Evolutionary conservation across 1,140 invertebrate species (phyloP).

Genomic region (Pseudomyrmex sp.): DNA sequence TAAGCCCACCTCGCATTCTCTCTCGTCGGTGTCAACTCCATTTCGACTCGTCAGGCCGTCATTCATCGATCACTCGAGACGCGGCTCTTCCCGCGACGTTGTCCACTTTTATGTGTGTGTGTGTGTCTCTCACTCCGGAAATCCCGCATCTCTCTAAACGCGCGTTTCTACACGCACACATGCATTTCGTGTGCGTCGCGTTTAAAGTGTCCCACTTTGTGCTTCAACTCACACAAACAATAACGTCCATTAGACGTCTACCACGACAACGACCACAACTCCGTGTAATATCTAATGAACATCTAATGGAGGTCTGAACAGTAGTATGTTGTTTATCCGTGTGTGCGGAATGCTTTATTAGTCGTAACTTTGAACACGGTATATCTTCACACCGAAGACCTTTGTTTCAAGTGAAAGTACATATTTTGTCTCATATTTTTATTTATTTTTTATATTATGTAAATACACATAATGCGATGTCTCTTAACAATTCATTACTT

Average conservation of each 20-base stretch:
- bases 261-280: no score
- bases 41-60: slow-evolving; percentile 56
- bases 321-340: no score
- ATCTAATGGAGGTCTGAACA: no score
- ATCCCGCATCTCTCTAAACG: no score
- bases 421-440: not conserved
- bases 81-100: not conserved
- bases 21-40: slow-evolving; percentile 61
- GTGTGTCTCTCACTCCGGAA: not conserved
- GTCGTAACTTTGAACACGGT: no score
- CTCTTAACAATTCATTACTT: not conserved
- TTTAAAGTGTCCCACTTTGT: not conserved
- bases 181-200: not conserved
- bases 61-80: slow-evolving; percentile 50
- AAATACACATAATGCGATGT: not conserved
- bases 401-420: slow-evolving; percentile 1
- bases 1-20: slow-evolving; percentile 69
- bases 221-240: no score
- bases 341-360: no score
- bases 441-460: not conserved
- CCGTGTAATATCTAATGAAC: no score
- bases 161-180: not conserved
- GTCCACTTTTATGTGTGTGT: not conserved
- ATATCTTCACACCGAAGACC: not conserved
- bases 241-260: no score